These are phyloP conservation scores for Coilia nasus DNA, from an alignment of 2,797 vertebrate genomes.

Conservation along the genomic window DNA sequence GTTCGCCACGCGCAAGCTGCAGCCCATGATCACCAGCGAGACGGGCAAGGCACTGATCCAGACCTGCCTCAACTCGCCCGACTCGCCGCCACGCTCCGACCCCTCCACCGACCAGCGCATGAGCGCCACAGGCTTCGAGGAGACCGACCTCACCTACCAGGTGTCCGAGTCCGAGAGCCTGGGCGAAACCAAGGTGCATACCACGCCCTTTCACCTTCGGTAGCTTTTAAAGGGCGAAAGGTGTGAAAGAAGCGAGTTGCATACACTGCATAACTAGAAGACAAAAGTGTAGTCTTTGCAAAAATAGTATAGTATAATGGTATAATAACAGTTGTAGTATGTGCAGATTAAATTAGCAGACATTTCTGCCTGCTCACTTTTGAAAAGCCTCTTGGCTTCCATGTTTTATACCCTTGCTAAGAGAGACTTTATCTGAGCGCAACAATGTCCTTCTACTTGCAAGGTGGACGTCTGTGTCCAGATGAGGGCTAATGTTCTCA, in stretches of 20 bases:
- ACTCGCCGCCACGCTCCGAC: slow-evolving; percentile 93
- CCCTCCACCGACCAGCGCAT: slow-evolving; percentile 97
- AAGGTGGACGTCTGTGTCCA: not conserved
- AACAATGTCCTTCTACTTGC: too few species aligned
- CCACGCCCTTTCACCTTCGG: not conserved
- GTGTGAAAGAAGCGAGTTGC: not conserved
- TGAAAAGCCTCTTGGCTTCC: too few species aligned
- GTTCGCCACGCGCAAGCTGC: slow-evolving; percentile 95
- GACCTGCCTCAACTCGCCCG: slow-evolving; percentile 97
- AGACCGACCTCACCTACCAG: slow-evolving; percentile 98
- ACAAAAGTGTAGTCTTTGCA: too few species aligned
- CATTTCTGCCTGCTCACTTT: too few species aligned
- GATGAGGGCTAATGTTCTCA: not conserved
- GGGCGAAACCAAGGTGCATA: slow-evolving; percentile 91
- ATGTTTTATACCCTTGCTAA: too few species aligned
- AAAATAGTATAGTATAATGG: too few species aligned
- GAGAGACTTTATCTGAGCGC: too few species aligned
- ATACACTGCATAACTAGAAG: too few species aligned
- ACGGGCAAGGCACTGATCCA: slow-evolving; percentile 98
- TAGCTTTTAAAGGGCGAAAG: not conserved
- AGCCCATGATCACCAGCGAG: slow-evolving; percentile 99
- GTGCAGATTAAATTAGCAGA: too few species aligned
- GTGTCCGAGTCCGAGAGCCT: slow-evolving; percentile 97
- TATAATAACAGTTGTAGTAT: too few species aligned
- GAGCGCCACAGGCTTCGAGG: slow-evolving; percentile 98